Evolutionary conservation across 2,888 invertebrate genomes (phyloP), one percentile per base, ranked within the genome.

Genomic region (Megalurothrips usitatus): DNA sequence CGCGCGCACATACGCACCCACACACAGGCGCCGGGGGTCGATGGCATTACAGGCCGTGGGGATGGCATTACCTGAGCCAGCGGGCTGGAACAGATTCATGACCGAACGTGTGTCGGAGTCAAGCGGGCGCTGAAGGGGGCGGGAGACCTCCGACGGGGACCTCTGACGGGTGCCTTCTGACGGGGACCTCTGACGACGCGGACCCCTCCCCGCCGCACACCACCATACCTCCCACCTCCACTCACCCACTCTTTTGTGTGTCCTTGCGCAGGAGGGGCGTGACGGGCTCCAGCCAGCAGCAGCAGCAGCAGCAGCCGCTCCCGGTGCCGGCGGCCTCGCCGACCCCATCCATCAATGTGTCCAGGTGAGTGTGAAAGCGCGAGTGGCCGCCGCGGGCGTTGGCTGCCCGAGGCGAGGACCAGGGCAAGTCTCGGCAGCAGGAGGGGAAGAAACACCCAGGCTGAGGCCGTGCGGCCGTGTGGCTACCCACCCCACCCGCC

Each of bases 401-500:
- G 34, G 34, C 34, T 6, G 34, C 10, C 26, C 68, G 9, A 79
- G 80, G 58, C 58, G 78, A 2, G 47, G 28, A n/a, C 48, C 80
- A 68, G 68, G 82, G 43, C 82, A 78, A 28, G 48, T 79, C 34
- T 48, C 80, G 10, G 79, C 81, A 17, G 80, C 79, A n/a, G 81
- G 11, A 28, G 80, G 14, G 48, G 11, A 28, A 78, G 14, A 48
- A 79, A 63, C 75, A 78, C 68, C 75, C 49, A 4, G 78, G 58
- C 17, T 52, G 78, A 1, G 52, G 48, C 48, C 23, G 63, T 80
- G 52, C 79, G 49, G 34, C 79, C 34, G 47, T 47, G 47, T 4
- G 48, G 47, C 48, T 19, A 6, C 19, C 28, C 19, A 26, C 19
- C 28, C 19, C 2, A 85, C 91, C 91, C 85, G 91, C 91, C 86